Base-by-base conservation (phyloP, 2,888 invertebrate genomes). In the Apodemia duryi region DNA sequence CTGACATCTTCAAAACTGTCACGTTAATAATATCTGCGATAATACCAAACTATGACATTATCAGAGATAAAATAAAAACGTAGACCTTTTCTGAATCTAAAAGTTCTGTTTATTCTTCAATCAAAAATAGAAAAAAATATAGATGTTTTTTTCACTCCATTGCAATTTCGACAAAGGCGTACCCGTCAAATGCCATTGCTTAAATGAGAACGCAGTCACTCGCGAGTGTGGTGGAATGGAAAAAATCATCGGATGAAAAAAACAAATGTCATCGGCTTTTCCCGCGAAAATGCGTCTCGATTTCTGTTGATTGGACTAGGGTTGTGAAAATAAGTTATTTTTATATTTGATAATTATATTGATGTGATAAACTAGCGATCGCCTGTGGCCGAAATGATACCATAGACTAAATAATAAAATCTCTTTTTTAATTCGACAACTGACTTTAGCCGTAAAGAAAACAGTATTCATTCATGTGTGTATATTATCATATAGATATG, bases 101-200 rank as follows among this genome's bases (percentile, higher is more conserved):
- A 76, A 76, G 72, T 75, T 75, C 73, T 79, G 73, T 74, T 73
- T 74, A 75, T 71, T 75, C 84, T 84, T 83, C 86, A 88, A 88
- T 88, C 83, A 78, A 85, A 86, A 86, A 88, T 82, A 83, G 82
- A 78, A 80, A 75, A 70, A 71, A 71, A 80, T 75, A 75, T 76
- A 67, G 65, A 66, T 66, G 67, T 79, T 79, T 81, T 86, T 84
- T 80, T 78, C 76, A 73, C 76, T 76, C 49, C 49, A 49, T 49
- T 49, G 49, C 70, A 74, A 72, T 75, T 68, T 65, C 76, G 80
- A 88, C 86, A 90, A 90, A 88, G 83, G 81, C 76, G 66, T 74
- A 77, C 79, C 84, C 85, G 86, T 88, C 87, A 89, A 90, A 90
- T 86, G 88, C 84, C 90, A 91, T 91, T 91, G 90, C 88, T 84